phyloP scores from a whole-genome alignment of 2,888 invertebrate species.

The Protophormia terraenovae region DNA sequence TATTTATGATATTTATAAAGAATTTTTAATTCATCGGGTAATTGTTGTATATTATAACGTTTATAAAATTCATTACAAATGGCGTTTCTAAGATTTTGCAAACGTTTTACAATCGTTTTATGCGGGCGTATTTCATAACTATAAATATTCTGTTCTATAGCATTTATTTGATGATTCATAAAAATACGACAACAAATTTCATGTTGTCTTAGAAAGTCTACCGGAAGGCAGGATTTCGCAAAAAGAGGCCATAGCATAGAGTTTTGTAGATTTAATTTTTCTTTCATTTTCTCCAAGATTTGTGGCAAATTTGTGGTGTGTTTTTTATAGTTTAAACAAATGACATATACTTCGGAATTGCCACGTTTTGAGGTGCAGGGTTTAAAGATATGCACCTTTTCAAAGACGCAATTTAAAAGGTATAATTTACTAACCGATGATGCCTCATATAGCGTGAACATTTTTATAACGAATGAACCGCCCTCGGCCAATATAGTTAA shows the following conservation, averaged over 20 bases:
- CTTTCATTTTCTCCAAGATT: conserved; percentile 71
- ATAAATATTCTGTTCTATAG: conserved; percentile 86
- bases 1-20: conserved; percentile 82
- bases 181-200: conserved; percentile 86
- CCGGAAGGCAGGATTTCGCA: conserved; percentile 83
- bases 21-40: conserved; percentile 82
- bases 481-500: conserved; percentile 86
- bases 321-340: conserved; percentile 84
- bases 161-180: conserved; percentile 85
- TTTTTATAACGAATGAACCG: conserved; percentile 92
- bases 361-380: conserved; percentile 96
- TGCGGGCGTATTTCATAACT: conserved; percentile 82
- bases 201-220: conserved; percentile 85
- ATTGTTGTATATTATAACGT: conserved; percentile 83
- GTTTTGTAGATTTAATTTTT: conserved; percentile 56
- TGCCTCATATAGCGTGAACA: conserved; percentile 94
- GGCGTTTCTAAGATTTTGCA: conserved; percentile 82
- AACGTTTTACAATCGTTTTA: conserved; percentile 69
- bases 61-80: conserved; percentile 84
- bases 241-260: conserved; percentile 83
- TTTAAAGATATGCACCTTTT: conserved; percentile 89
- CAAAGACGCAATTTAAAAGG: conserved; percentile 89
- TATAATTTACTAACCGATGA: conserved; percentile 90
- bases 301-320: conserved; percentile 69
- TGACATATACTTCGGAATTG: conserved; percentile 95